These are phyloP conservation scores for Heliconius hewitsoni DNA, from an alignment of 1,140 invertebrate species.

Conservation along the genomic window DNA sequence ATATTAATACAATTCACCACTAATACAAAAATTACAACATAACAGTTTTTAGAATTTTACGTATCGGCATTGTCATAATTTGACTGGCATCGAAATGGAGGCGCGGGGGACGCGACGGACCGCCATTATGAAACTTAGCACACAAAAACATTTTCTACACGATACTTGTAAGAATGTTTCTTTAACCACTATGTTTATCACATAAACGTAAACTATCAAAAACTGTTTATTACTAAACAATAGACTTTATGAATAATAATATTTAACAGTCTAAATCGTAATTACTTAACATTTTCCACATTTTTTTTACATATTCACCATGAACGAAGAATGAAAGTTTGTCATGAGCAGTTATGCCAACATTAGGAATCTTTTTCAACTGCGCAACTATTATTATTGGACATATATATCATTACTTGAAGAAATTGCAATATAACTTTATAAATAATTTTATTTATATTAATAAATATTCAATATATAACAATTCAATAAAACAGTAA, in stretches of 20 bases:
- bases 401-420: neutral
- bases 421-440: neutral
- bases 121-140: slow-evolving; percentile 83
- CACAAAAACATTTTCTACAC: slow-evolving; percentile 79
- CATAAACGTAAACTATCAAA: slow-evolving; percentile 16
- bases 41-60: slow-evolving; percentile 76
- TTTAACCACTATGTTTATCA: slow-evolving; percentile 17
- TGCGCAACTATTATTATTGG: slow-evolving; percentile 15
- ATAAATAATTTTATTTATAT: neutral
- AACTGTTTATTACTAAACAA: slow-evolving; percentile 25
- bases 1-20: slow-evolving; percentile 24
- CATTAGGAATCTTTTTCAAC: slow-evolving; percentile 37
- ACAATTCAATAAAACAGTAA: neutral
- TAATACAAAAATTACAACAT: slow-evolving; percentile 53
- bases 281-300: slow-evolving; percentile 33
- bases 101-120: slow-evolving; percentile 84
- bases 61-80: slow-evolving; percentile 82
- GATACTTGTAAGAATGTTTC: slow-evolving; percentile 32
- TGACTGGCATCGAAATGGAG: slow-evolving; percentile 83
- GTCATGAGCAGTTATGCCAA: slow-evolving; percentile 65
- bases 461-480: neutral
- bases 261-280: slow-evolving; percentile 19
- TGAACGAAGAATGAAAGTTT: slow-evolving; percentile 72
- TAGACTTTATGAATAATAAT: slow-evolving; percentile 17
- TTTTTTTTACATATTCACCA: slow-evolving; percentile 47